Evolutionary conservation across 92 coral and sea anemone species (phyloP).

Genomic region (Palythoa caribaeorum): DNA sequence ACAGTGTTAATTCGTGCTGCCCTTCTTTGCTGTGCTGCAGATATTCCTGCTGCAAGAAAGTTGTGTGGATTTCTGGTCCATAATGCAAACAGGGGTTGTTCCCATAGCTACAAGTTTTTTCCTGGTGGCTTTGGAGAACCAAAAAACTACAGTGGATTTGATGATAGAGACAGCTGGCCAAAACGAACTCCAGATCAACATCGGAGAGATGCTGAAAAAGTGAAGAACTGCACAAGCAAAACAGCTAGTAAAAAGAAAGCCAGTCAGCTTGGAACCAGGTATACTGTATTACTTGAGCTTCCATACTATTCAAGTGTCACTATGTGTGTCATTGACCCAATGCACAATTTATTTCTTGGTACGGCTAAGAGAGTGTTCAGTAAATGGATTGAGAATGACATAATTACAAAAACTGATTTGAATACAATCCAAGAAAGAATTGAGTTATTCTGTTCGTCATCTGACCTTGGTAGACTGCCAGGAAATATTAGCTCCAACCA

Average conservation of each 20-base stretch:
- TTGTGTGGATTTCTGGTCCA: constrained; percentile 71
- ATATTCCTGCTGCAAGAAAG: constrained; percentile 73
- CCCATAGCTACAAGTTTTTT: constrained; percentile 59
- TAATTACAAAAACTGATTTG: constrained; percentile 49
- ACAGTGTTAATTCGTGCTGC: constrained; percentile 56
- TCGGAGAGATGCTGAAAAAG: constrained; percentile 29
- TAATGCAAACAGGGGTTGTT: constrained; percentile 73
- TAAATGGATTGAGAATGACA: constrained; percentile 64
- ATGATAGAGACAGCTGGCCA: constrained; percentile 49
- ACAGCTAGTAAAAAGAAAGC: constrained; percentile 47
- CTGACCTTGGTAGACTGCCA: constrained; percentile 51
- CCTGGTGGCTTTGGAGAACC: constrained; percentile 48
- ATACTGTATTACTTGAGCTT: constrained; percentile 48
- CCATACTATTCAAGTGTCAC: constrained; percentile 57
- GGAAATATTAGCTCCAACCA: constrained; percentile 52
- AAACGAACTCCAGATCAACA: constrained; percentile 45
- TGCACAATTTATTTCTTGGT: constrained; percentile 74
- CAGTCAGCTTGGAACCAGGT: constrained; percentile 57
- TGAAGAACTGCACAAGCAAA: constrained; percentile 55
- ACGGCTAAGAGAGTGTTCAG: constrained; percentile 58
- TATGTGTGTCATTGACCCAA: constrained; percentile 68
- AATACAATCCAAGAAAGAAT: constrained; percentile 58
- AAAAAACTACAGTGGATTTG: constrained; percentile 47
- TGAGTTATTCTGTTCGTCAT: constrained; percentile 32
- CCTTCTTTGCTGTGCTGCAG: constrained; percentile 60